Percentiles rank a stretch among this genome's conserved stretches.
Conservation (phyloP, 2,113 vertebrate genomes). For the Gallinago jamesoni region DNA sequence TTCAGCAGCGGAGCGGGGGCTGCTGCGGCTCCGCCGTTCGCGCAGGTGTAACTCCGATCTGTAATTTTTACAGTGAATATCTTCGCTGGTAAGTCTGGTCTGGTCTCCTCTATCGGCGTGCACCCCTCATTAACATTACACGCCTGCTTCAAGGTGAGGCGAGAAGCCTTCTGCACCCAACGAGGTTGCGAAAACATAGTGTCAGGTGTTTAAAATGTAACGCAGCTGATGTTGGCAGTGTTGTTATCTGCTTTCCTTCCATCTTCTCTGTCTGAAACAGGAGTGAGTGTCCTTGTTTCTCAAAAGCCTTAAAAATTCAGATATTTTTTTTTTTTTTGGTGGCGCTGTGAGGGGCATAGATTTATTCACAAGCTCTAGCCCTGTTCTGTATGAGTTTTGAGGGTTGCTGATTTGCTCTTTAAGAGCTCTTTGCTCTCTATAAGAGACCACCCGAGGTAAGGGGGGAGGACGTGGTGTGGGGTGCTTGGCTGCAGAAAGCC, state of each 20-base stretch:
- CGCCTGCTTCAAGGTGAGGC: not conserved
- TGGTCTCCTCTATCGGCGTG: not conserved
- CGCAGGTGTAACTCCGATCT: slow-evolving; percentile 10
- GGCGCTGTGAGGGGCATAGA: not conserved
- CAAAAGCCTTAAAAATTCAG: not conserved
- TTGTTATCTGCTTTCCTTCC: not conserved
- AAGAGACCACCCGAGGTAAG: not conserved
- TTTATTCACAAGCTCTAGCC: not conserved
- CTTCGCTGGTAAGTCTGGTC: not conserved
- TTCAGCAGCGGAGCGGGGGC: not conserved
- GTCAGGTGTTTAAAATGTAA: not conserved
- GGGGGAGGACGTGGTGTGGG: not conserved
- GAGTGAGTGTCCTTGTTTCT: not conserved
- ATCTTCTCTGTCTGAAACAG: not conserved
- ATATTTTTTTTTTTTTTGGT: not conserved
- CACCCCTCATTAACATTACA: not conserved
- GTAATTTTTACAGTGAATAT: not conserved
- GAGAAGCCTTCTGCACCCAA: not conserved
- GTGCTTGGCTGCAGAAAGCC: not conserved
- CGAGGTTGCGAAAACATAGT: not conserved
- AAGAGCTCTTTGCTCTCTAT: not conserved
- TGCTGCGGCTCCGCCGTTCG: not conserved
- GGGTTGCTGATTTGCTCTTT: not conserved
- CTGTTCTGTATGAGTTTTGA: not conserved
- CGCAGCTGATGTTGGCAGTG: not conserved